Evolutionary conservation across 2,888 invertebrate genomes (phyloP).

Genomic region (Leptinotarsa juncta): DNA sequence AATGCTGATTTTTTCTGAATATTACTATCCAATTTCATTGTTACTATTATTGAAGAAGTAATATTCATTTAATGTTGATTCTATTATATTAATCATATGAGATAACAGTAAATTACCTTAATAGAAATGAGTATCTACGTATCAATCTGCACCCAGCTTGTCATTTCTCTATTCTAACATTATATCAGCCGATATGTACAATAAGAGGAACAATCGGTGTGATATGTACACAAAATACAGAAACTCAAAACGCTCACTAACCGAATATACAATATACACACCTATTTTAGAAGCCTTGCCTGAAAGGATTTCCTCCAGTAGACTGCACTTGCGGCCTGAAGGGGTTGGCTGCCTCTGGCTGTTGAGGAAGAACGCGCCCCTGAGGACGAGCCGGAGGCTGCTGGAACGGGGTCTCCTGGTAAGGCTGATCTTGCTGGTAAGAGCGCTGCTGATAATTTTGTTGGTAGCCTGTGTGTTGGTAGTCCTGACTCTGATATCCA

Average conservation of each 20-base stretch:
- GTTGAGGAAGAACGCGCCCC: slow-evolving; percentile 59
- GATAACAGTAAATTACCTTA: too few species aligned
- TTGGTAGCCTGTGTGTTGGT: slow-evolving; percentile 54
- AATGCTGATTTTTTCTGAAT: too few species aligned
- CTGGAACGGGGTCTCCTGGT: slow-evolving; percentile 64
- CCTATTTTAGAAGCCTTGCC: slow-evolving; percentile 76
- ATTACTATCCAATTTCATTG: too few species aligned
- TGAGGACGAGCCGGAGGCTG: slow-evolving; percentile 67
- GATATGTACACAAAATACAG: slow-evolving; percentile 56
- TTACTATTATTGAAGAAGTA: too few species aligned
- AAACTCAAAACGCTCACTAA: slow-evolving; percentile 42
- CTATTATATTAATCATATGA: too few species aligned
- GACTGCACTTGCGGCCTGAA: slow-evolving; percentile 54
- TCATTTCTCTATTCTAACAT: slow-evolving; percentile 27
- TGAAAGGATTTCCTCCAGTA: slow-evolving; percentile 62
- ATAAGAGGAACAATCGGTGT: slow-evolving; percentile 61
- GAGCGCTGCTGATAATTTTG: slow-evolving; percentile 45
- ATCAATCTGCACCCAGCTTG: background rate
- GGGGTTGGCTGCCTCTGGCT: slow-evolving; percentile 53
- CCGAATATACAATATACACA: slow-evolving; percentile 47
- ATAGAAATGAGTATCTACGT: background rate
- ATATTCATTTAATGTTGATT: too few species aligned
- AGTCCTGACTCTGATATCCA: slow-evolving; percentile 65
- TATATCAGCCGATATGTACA: slow-evolving; percentile 56
- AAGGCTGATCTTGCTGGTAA: slow-evolving; percentile 60